Conservation (phyloP, 2,113 vertebrate species). For the Tylochromis polylepis region DNA sequence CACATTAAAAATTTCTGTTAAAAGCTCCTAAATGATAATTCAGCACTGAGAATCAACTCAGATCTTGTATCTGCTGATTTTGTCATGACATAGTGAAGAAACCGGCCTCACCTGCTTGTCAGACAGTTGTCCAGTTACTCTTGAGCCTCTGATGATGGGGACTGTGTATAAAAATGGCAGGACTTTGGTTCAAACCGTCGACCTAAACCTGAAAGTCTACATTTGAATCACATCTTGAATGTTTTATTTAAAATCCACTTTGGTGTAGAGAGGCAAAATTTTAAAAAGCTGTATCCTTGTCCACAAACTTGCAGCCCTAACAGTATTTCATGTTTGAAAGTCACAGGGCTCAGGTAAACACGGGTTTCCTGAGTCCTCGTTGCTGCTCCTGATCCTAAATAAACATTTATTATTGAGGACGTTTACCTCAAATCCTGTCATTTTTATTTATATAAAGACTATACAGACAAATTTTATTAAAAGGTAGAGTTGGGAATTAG, state of each 20-base stretch:
- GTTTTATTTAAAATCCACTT: neutral
- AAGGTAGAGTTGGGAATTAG: neutral
- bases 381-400: neutral
- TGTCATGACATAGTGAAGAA: rapidly evolving
- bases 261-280: neutral
- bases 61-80: neutral
- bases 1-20: rapidly evolving
- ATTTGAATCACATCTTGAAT: neutral
- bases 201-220: neutral
- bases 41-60: neutral
- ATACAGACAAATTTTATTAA: neutral
- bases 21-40: neutral
- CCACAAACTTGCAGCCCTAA: neutral
- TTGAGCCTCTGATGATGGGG: neutral
- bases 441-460: neutral
- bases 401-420: rapidly evolving
- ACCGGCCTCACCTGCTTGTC: neutral
- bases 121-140: neutral
- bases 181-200: neutral
- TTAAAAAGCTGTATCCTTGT: neutral
- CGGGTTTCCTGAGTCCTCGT: neutral
- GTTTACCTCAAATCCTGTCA: neutral
- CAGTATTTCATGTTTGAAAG: neutral
- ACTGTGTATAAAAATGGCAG: neutral
- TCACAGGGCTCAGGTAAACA: neutral